Evolutionary conservation across 1,140 invertebrate genomes (phyloP).

Genomic region (Macrotrachela quadricornifera): DNA sequence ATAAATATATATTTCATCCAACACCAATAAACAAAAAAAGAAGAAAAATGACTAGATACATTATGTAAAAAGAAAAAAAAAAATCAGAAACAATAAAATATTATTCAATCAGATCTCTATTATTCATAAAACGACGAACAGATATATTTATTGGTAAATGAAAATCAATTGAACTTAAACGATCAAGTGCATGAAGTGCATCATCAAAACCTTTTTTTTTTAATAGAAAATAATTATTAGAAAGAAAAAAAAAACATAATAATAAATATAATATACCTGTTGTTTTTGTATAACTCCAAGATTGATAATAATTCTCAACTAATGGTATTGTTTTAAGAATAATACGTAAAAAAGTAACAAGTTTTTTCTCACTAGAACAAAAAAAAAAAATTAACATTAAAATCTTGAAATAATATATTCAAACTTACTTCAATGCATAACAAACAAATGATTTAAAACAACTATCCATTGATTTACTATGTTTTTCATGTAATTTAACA

Average conservation of each 20-base stretch:
- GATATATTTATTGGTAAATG: slow-evolving; percentile 82
- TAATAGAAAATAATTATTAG: too few species aligned
- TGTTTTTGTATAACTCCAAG: slow-evolving; percentile 80
- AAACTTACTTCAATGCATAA: slow-evolving; percentile 67
- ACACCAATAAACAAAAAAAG: too few species aligned
- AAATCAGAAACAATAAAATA: too few species aligned
- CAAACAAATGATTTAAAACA: slow-evolving; percentile 96
- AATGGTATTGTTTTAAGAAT: slow-evolving; percentile 68
- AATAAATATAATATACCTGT: slow-evolving; percentile 41
- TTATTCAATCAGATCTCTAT: too few species aligned
- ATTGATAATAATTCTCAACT: slow-evolving; percentile 66
- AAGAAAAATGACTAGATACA: too few species aligned
- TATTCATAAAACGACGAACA: slow-evolving; percentile 39
- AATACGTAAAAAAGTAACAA: slow-evolving; percentile 74
- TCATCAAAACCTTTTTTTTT: slow-evolving; percentile 75
- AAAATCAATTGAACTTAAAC: slow-evolving; percentile 61
- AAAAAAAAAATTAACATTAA: slow-evolving; percentile 8
- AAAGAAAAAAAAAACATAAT: too few species aligned
- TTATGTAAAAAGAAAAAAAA: too few species aligned
- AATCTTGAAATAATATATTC: neutral
- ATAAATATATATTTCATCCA: too few species aligned
- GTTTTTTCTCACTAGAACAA: slow-evolving; percentile 51
- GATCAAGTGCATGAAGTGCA: slow-evolving; percentile 64
- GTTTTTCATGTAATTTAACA: slow-evolving; percentile 61
- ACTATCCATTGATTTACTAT: slow-evolving; percentile 77